Conservation (phyloP, 2,888 invertebrate genomes). For the Eristalinus sepulchralis region DNA sequence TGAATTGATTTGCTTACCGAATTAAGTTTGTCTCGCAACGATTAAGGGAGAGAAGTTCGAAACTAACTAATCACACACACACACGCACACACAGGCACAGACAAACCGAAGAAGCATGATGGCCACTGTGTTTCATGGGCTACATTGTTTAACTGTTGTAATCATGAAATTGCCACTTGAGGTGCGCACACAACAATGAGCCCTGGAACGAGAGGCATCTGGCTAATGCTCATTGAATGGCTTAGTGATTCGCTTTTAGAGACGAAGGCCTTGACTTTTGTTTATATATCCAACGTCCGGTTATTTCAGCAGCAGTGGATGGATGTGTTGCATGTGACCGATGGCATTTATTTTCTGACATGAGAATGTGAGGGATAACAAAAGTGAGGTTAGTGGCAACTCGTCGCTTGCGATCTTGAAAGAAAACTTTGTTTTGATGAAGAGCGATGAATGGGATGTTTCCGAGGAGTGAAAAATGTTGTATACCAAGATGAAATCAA, state of each 20-base stretch:
- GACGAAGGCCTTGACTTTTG: constrained; percentile 54
- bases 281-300: constrained; percentile 34
- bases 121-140: constrained; percentile 19
- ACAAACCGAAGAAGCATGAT: constrained; percentile 3
- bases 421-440: background rate
- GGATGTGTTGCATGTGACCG: background rate
- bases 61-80: background rate
- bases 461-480: too few relatives aligned
- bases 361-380: background rate
- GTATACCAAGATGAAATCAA: background rate
- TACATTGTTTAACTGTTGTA: constrained; percentile 13
- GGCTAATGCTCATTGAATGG: constrained; percentile 4
- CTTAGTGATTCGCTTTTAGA: constrained; percentile 29
- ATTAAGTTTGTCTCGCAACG: background rate
- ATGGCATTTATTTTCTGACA: background rate
- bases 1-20: background rate
- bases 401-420: background rate
- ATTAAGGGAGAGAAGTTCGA: background rate
- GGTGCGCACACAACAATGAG: constrained; percentile 7
- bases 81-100: too few relatives aligned
- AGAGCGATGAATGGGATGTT: background rate
- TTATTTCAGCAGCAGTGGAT: constrained; percentile 30
- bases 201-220: background rate
- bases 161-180: constrained; percentile 13
- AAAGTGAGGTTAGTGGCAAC: background rate